Evolutionary conservation across 2,888 invertebrate genomes (phyloP).

Genomic region (Lycophotia porphyrea): DNA sequence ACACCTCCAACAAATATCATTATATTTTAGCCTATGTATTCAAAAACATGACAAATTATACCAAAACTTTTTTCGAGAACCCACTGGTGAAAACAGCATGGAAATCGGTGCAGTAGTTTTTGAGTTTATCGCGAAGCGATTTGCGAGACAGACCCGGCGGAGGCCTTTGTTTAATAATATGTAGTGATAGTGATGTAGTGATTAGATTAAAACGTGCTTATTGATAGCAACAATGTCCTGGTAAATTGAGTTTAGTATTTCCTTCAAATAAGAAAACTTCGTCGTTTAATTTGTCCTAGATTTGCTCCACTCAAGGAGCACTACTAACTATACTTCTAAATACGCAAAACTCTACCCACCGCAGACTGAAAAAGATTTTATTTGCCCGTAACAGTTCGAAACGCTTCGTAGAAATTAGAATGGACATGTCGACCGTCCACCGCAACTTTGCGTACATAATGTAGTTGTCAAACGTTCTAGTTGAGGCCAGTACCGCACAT

Average conservation of each 20-base stretch:
- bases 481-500: conserved; percentile 47
- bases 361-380: conserved; percentile 33
- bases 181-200: no score
- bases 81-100: no score
- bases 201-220: background rate
- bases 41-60: no score
- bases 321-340: background rate
- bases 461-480: conserved; percentile 49
- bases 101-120: no score
- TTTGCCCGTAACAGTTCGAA: conserved; percentile 31
- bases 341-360: background rate
- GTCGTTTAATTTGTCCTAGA: background rate
- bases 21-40: no score
- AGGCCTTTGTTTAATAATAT: no score
- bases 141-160: no score
- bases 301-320: background rate
- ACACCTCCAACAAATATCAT: no score
- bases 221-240: background rate
- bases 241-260: background rate
- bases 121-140: no score
- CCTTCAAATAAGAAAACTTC: background rate
- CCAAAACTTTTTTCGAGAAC: no score
- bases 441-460: conserved; percentile 65
- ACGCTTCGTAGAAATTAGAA: conserved; percentile 36
- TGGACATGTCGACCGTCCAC: conserved; percentile 45